A percentile compares a stretch with the other conserved stretches of the same genome.
Conservation (phyloP, 2,888 invertebrate genomes). For the Abscondita cerata region DNA sequence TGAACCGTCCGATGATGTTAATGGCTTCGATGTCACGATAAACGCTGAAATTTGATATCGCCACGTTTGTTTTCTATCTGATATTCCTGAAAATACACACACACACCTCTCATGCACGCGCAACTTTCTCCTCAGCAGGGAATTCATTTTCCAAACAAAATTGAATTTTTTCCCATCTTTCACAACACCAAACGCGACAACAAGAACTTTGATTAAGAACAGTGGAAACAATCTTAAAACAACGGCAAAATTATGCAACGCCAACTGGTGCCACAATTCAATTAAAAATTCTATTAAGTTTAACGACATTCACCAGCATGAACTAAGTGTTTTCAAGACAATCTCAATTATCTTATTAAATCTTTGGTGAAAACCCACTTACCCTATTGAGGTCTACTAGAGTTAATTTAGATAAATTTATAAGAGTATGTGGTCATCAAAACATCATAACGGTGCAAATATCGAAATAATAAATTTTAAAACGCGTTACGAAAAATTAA, state of each 20-base stretch:
- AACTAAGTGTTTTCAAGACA: conserved; percentile 40
- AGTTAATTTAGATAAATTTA: conserved; percentile 18
- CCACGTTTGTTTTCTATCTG: conserved; percentile 22
- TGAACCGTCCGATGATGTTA: conserved; percentile 35
- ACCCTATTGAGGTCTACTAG: conserved; percentile 13
- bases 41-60: conserved; percentile 34
- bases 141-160: conserved; percentile 3
- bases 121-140: not conserved
- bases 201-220: not conserved
- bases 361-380: conserved; percentile 31
- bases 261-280: conserved; percentile 32
- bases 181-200: not conserved
- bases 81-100: conserved; percentile 13
- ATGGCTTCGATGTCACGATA: conserved; percentile 33
- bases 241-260: conserved; percentile 19
- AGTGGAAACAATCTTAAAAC: conserved; percentile 14
- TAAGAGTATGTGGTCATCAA: conserved; percentile 5
- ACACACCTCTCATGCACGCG: not conserved
- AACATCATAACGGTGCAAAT: not conserved
- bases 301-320: conserved; percentile 39
- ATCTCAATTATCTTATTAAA: conserved; percentile 45
- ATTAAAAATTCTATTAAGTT: conserved; percentile 45
- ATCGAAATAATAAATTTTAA: not conserved
- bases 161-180: conserved; percentile 5
- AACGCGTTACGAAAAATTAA: conserved; percentile 25